A percentile compares a stretch with the other conserved stretches of the same genome.
phyloP scores from a whole-genome alignment of 2,888 invertebrate genomes.

The Eupithecia insigniata region DNA sequence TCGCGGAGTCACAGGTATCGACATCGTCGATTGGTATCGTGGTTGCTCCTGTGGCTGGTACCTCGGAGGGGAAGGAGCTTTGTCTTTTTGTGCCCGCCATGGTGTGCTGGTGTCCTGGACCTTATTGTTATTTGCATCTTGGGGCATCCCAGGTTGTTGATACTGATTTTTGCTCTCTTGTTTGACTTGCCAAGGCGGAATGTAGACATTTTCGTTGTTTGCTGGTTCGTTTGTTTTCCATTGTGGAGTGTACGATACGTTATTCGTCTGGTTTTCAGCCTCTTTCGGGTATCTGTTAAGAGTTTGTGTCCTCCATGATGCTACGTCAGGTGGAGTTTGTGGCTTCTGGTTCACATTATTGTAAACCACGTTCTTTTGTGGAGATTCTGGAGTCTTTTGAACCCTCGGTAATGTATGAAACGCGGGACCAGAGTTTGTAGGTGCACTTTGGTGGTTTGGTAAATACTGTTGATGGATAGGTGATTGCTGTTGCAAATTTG shows the following conservation, averaged over 20 bases:
- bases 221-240: constrained; percentile 69
- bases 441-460: constrained; percentile 61
- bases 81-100: constrained; percentile 63
- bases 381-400: constrained; percentile 65
- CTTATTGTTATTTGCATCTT: constrained; percentile 68
- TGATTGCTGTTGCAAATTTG: constrained; percentile 34
- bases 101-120: constrained; percentile 60
- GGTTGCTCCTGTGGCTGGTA: constrained; percentile 63
- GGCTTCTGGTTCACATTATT: constrained; percentile 61
- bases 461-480: constrained; percentile 57
- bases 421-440: constrained; percentile 56
- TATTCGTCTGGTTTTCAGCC: constrained; percentile 60
- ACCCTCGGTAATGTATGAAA: constrained; percentile 74
- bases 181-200: constrained; percentile 62
- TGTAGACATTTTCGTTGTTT: constrained; percentile 62
- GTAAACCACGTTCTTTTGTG: constrained; percentile 60
- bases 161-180: constrained; percentile 65
- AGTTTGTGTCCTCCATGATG: constrained; percentile 76
- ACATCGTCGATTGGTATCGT: constrained; percentile 78
- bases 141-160: constrained; percentile 64
- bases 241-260: constrained; percentile 66
- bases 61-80: constrained; percentile 54
- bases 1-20: constrained; percentile 76
- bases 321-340: constrained; percentile 60
- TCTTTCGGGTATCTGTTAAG: constrained; percentile 67